Conservation (phyloP, 2,797 vertebrate species). For the Tapera naevia region DNA sequence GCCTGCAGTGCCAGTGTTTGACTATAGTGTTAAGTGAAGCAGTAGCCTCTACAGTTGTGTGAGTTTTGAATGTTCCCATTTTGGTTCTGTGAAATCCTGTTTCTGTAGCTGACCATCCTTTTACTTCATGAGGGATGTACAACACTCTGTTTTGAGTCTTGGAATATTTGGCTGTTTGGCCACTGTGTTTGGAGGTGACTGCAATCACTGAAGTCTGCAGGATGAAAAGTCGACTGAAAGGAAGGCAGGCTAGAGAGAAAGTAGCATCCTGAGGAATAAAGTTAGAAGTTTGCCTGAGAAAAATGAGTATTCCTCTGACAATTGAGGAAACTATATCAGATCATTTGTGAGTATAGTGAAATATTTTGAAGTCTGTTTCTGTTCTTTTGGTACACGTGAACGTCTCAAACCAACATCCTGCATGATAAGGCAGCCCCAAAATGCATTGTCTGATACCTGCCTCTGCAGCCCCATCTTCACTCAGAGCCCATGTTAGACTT, state of each 20-base stretch:
- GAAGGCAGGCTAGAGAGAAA: neutral
- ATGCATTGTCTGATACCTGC: neutral
- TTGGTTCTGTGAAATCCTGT: neutral
- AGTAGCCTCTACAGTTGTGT: neutral
- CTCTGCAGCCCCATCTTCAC: neutral
- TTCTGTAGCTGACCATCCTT: neutral
- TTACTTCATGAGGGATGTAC: neutral
- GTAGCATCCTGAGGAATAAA: neutral
- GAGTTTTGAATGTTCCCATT: neutral
- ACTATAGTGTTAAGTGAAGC: neutral
- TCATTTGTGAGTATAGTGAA: neutral
- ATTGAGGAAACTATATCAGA: neutral
- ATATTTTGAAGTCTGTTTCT: neutral
- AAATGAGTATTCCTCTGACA: neutral
- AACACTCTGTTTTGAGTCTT: neutral
- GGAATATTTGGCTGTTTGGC: neutral
- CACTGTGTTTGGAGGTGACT: neutral
- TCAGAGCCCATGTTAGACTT: neutral
- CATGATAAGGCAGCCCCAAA: neutral
- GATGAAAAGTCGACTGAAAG: neutral
- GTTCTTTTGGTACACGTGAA: neutral
- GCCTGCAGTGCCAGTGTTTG: neutral
- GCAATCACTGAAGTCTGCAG: neutral
- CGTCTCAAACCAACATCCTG: neutral
- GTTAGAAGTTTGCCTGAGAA: neutral